Percentiles rank a stretch among this genome's conserved stretches.
Conservation (phyloP, 2,113 vertebrate genomes). For the Leptobrachium leishanense region DNA sequence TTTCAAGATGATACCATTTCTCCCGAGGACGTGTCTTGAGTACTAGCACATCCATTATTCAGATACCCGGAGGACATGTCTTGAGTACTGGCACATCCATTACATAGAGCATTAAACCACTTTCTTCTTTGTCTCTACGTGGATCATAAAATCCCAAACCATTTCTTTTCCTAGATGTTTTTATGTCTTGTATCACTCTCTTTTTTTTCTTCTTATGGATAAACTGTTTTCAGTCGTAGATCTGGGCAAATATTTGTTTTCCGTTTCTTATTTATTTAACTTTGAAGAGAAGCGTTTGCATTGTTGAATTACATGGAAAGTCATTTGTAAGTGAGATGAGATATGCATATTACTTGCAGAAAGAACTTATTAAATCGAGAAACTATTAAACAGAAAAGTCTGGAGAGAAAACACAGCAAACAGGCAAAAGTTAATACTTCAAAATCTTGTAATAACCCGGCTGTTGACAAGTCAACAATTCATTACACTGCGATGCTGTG, state of each 20-base stretch:
- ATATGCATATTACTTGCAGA: slow-evolving; percentile 35
- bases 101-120: slow-evolving; percentile 15
- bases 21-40: slow-evolving; percentile 4
- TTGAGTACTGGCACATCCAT: slow-evolving; percentile 6
- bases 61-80: slow-evolving; percentile 1
- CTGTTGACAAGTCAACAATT: too few species aligned
- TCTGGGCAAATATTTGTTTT: slow-evolving; percentile 48
- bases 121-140: slow-evolving; percentile 12
- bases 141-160: slow-evolving; percentile 7
- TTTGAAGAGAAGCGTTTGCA: slow-evolving; percentile 31
- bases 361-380: slow-evolving; percentile 34
- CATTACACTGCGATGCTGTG: too few species aligned
- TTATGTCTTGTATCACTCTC: slow-evolving; percentile 8
- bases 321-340: slow-evolving; percentile 48
- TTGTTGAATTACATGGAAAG: slow-evolving; percentile 45
- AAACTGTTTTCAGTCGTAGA: slow-evolving; percentile 26
- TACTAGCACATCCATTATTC: slow-evolving; percentile 9
- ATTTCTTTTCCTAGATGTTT: slow-evolving; percentile 34
- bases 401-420: slow-evolving; percentile 1
- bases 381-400: slow-evolving; percentile 34
- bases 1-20: not conserved
- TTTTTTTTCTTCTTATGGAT: slow-evolving; percentile 26
- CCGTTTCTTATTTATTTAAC: slow-evolving; percentile 42
- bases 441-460: not conserved
- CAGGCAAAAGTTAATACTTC: not conserved